These are phyloP conservation scores for Diaphora mendica DNA, from an alignment of 2,888 invertebrate species.

Conservation along the genomic window DNA sequence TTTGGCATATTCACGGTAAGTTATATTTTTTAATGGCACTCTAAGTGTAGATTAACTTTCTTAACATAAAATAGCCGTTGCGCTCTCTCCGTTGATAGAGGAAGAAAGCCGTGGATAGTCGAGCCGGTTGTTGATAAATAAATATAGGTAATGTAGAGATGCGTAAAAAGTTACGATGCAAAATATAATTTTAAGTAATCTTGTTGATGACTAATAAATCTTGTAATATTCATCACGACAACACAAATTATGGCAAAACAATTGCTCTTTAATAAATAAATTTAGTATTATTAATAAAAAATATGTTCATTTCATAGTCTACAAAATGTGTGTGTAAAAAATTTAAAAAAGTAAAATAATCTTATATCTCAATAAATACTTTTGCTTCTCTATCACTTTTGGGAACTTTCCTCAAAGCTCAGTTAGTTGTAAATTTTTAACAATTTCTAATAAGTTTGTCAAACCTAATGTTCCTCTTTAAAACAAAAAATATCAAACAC, in stretches of 20 bases:
- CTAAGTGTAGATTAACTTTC: conserved; percentile 54
- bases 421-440: not conserved
- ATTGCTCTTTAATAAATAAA: not conserved
- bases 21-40: conserved; percentile 45
- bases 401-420: not conserved
- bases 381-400: not conserved
- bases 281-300: too few relatives aligned
- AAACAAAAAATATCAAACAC: not conserved
- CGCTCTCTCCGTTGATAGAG: conserved; percentile 63
- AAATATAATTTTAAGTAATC: conserved; percentile 13
- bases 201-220: not conserved
- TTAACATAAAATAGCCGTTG: conserved; percentile 52
- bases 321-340: not conserved
- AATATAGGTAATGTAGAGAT: conserved; percentile 38
- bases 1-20: conserved; percentile 63
- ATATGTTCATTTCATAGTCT: not conserved
- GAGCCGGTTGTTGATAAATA: conserved; percentile 52
- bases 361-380: not conserved
- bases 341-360: not conserved
- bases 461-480: not conserved
- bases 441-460: not conserved
- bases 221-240: not conserved
- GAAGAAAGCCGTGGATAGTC: conserved; percentile 67
- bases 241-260: not conserved
- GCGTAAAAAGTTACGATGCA: conserved; percentile 1